Percentiles rank a stretch among this genome's conserved stretches.
Evolutionary conservation across 2,888 invertebrate species (phyloP).

Genomic region (Nasonovia ribisnigri): DNA sequence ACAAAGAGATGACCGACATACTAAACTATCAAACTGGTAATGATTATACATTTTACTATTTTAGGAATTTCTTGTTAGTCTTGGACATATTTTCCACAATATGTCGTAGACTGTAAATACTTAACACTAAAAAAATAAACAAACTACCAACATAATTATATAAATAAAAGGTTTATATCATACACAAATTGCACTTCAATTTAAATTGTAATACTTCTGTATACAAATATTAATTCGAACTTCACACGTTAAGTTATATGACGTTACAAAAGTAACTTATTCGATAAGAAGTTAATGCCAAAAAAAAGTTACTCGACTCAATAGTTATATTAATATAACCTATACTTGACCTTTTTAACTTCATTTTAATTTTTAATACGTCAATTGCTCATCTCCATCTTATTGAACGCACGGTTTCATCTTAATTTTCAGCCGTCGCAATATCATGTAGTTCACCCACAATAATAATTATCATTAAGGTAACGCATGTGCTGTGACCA

Average conservation of each 20-base stretch:
- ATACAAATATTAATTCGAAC: neutral
- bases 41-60: neutral
- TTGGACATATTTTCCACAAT: neutral
- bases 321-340: too few relatives aligned
- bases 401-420: neutral
- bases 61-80: neutral
- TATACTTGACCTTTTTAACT: neutral
- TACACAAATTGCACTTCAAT: neutral
- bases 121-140: neutral
- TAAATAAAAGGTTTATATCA: too few relatives aligned
- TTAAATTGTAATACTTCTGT: neutral
- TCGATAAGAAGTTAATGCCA: neutral
- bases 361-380: neutral
- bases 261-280: neutral
- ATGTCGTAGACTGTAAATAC: neutral
- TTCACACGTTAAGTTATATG: neutral
- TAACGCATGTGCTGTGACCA: neutral
- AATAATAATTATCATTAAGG: neutral
- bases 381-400: too few relatives aligned
- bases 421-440: neutral
- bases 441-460: neutral
- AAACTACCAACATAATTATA: neutral
- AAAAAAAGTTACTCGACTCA: neutral
- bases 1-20: neutral
- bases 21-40: neutral